These are phyloP conservation scores for Apostichopus parvimensis DNA, from an alignment of 35 echinoderm and acorn worm species.

Conservation along the genomic window DNA sequence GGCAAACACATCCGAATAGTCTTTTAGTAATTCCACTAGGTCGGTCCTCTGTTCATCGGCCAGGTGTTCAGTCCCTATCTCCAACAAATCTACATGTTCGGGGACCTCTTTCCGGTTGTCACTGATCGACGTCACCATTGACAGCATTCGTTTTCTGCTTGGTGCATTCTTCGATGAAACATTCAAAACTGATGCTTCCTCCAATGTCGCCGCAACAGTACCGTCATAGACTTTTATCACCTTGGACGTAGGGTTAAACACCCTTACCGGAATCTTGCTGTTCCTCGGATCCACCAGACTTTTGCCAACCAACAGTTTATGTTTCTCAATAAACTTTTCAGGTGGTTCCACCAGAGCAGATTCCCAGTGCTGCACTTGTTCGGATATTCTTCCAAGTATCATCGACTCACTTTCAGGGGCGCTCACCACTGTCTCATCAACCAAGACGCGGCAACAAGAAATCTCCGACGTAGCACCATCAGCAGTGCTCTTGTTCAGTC, in stretches of 20 bases:
- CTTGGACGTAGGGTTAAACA: not conserved
- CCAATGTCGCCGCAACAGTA: not conserved
- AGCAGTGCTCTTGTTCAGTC: not conserved
- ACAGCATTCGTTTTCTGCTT: not conserved
- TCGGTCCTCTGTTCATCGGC: not conserved
- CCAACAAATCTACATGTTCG: not conserved
- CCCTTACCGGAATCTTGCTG: not conserved
- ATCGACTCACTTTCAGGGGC: constrained; percentile 40
- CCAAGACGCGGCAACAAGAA: constrained; percentile 40
- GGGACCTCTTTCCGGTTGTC: not conserved
- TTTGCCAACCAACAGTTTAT: constrained; percentile 4
- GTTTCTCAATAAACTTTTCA: constrained; percentile 17
- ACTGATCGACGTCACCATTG: not conserved
- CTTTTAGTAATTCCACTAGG: not conserved
- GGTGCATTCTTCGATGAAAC: not conserved
- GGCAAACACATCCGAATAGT: constrained; percentile 28
- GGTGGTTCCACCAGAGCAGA: constrained; percentile 48
- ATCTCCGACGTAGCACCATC: not conserved
- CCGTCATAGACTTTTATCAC: not conserved
- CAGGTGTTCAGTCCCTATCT: not conserved
- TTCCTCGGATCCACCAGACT: not conserved
- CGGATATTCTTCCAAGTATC: not conserved
- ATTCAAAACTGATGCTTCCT: not conserved
- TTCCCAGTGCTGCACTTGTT: not conserved
- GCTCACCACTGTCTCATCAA: constrained; percentile 30